phyloP scores from a whole-genome alignment of 2,797 vertebrate species.

The Cetoscarus ocellatus region DNA sequence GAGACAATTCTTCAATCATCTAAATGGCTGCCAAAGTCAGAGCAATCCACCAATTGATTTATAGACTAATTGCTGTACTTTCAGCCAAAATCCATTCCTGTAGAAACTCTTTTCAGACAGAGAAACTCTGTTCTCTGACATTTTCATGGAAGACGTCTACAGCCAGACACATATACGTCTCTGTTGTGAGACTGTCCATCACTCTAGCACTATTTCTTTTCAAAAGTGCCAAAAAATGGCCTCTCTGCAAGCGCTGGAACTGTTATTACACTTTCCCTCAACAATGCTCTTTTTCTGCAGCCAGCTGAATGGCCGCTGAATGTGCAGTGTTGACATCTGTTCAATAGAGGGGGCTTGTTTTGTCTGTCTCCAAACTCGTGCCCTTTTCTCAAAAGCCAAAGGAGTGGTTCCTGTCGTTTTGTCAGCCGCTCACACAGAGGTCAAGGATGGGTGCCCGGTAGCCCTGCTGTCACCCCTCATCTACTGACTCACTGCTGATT shows the following conservation, averaged over 20 bases:
- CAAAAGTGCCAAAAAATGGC: slow-evolving; percentile 23
- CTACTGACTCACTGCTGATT: slow-evolving; percentile 59
- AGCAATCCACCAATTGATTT: background rate
- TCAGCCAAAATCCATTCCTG: background rate
- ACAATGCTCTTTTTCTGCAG: slow-evolving; percentile 37
- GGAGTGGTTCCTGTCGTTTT: slow-evolving; percentile 54
- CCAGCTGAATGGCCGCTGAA: slow-evolving; percentile 32
- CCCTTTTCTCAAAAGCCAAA: slow-evolving; percentile 65
- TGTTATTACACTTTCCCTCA: slow-evolving; percentile 35
- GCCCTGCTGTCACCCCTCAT: slow-evolving; percentile 67
- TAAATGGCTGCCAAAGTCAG: background rate
- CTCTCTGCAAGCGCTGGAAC: slow-evolving; percentile 13
- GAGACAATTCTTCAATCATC: background rate
- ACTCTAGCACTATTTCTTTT: slow-evolving; percentile 4
- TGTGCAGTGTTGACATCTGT: slow-evolving; percentile 52
- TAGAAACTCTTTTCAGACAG: background rate
- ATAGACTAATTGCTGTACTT: background rate
- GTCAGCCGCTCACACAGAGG: slow-evolving; percentile 68
- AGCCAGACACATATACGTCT: slow-evolving; percentile 11
- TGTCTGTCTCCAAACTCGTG: slow-evolving; percentile 47
- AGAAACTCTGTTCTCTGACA: background rate
- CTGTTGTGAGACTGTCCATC: slow-evolving; percentile 7
- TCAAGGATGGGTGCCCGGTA: slow-evolving; percentile 63
- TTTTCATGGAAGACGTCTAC: background rate
- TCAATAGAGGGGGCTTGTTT: slow-evolving; percentile 58